Percentiles rank a stretch among this genome's conserved stretches.
Evolutionary conservation across 2,797 vertebrate genomes (phyloP).

Genomic region (Poeciliopsis presidionis): DNA sequence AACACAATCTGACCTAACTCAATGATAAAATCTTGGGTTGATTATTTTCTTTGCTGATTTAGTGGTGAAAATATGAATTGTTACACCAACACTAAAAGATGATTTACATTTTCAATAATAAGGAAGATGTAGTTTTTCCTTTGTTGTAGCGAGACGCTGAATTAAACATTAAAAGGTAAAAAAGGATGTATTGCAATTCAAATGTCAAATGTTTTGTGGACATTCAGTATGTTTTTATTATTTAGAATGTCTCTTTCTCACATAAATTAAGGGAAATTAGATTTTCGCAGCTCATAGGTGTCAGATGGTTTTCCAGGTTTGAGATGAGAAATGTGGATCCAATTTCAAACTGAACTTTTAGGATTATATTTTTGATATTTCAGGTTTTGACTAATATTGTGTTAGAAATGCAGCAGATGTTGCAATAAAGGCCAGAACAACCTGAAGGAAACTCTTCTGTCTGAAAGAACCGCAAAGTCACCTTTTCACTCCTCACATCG

Average conservation of each 20-base stretch:
- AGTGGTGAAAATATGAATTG: no score
- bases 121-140: no score
- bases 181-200: not conserved
- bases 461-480: slow-evolving; percentile 37
- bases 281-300: not conserved
- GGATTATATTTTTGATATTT: not conserved
- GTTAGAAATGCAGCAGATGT: not conserved
- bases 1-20: no score
- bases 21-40: no score
- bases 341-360: not conserved
- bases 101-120: no score
- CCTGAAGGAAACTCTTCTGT: not conserved
- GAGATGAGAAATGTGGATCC: not conserved
- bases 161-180: not conserved
- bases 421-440: not conserved
- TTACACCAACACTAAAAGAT: no score
- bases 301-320: not conserved
- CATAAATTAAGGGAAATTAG: not conserved
- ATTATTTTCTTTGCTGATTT: no score
- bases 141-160: no score
- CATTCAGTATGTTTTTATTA: not conserved
- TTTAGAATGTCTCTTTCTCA: not conserved
- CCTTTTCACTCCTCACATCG: slow-evolving; percentile 43
- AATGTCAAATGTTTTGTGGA: not conserved
- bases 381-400: not conserved